Conservation (phyloP, 2,113 vertebrate species). For the Campylomormyrus tamandua region DNA sequence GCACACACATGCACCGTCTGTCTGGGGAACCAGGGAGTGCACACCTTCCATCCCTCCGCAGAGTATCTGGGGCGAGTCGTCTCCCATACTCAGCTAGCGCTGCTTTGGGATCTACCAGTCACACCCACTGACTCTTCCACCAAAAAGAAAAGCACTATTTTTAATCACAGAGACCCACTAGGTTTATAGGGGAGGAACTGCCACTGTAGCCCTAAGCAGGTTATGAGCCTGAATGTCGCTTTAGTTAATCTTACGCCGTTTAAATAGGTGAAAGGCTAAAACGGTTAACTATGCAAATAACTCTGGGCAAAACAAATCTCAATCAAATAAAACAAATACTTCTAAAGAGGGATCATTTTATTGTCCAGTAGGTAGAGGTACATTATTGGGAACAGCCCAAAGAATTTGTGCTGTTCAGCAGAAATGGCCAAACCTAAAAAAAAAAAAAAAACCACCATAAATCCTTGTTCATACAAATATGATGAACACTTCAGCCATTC, state of each 20-base stretch:
- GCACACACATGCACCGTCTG: neutral
- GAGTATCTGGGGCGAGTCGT: neutral
- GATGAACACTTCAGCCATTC: neutral
- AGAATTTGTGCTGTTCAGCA: neutral
- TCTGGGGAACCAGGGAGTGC: constrained; percentile 3
- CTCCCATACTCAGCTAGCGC: neutral
- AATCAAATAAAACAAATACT: neutral
- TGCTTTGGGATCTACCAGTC: neutral
- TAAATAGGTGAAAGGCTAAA: neutral
- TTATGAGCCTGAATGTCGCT: neutral
- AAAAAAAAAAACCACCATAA: neutral
- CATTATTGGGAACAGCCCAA: neutral
- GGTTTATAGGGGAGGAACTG: neutral
- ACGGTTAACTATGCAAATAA: neutral
- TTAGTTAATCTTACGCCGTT: neutral
- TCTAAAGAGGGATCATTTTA: neutral
- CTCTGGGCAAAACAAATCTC: neutral
- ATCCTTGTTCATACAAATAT: neutral
- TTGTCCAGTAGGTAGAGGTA: neutral
- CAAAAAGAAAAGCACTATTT: neutral
- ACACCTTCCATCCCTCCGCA: neutral
- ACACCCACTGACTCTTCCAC: neutral
- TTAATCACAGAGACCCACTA: neutral
- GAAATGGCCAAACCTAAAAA: neutral
- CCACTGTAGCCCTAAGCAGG: neutral